Base-by-base conservation (phyloP, 1,140 invertebrate species). In the Rhizoglyphus robini region DNA sequence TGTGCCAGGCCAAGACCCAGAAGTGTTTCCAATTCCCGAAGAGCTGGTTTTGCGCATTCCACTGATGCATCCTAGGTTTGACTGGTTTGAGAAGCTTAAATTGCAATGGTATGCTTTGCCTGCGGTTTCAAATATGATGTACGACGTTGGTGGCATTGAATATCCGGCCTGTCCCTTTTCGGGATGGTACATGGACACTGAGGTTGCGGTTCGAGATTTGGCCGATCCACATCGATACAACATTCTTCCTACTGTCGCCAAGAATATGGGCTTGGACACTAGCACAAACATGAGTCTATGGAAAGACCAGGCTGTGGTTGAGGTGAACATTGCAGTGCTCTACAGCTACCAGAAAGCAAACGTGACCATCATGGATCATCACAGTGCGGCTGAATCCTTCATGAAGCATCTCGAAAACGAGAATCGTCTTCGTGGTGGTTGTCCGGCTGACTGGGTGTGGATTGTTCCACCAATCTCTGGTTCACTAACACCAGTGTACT, bases 131-230 rank as follows among this genome's bases (percentile, higher is more conserved):
- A 82, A 79, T 68, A 93, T 96, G 89, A 79, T 90, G 68, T 90
- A 96, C 73, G 92, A 96, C 75, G 92, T 90, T 72, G 93, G 92
- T 5, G 93, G 93, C 4, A 80, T 96, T 20, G 87, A 94, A 75
- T 96, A 94, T 74, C 88, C 90, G 0, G 91, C 86, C 0, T 86
- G 85, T 48, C 88, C 91, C 23, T 96, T 96, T 76, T 95, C 91
- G 74, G 93, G 93, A 20, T 96, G 92, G 93, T 96, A 95, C 76
- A 95, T 95, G 90, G 88, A 88, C 68, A 93, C 92, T 1, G 93
- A 96, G 78, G 93, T 96, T 66, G 92, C 88, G 4, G 87, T 88
- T 65, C 79, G 93, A 57, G 86, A 96, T 79, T 81, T 96, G 41
- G 91, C 88, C 71, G 92, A 96, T 73, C 75, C 81, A 31, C 84